Evolutionary conservation across 53 echinoderm and acorn worm species (phyloP).

Genomic region (Crossaster papposus): DNA sequence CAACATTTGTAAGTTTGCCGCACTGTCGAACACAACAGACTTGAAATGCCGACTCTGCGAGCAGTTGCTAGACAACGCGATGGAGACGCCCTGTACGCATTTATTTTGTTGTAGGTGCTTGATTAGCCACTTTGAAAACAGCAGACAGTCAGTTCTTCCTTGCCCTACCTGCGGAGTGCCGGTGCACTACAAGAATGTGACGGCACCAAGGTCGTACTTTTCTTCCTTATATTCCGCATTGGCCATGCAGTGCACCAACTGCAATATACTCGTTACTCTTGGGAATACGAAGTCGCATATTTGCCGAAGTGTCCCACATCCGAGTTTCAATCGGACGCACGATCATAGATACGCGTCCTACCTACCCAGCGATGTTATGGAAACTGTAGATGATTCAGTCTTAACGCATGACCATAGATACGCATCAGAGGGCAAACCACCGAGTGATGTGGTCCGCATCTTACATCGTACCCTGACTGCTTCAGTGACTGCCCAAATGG

Average conservation of each 20-base stretch:
- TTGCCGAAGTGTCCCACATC: slow-evolving; percentile 3
- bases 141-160: not conserved
- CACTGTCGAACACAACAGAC: not conserved
- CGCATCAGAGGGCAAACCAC: slow-evolving; percentile 1
- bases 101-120: slow-evolving; percentile 25
- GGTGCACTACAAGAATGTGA: not conserved
- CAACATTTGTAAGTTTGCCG: not conserved
- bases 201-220: not conserved
- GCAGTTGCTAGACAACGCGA: slow-evolving; percentile 13
- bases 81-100: slow-evolving; percentile 29
- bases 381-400: not conserved
- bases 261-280: not conserved
- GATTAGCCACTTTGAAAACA: not conserved
- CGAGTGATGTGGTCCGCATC: slow-evolving; percentile 17
- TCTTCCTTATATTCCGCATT: slow-evolving; percentile 20
- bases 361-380: no score
- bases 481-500: slow-evolving; percentile 45
- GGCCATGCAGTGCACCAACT: slow-evolving; percentile 11
- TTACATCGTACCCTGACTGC: slow-evolving; percentile 41
- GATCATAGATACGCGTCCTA: no score
- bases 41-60: slow-evolving; percentile 37
- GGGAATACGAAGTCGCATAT: slow-evolving; percentile 1
- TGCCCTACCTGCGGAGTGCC: not conserved
- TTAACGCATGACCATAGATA: not conserved
- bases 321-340: not conserved